These are phyloP conservation scores for Lepetodrilus schrolli DNA, from an alignment of 2,888 invertebrate genomes.

Conservation along the genomic window DNA sequence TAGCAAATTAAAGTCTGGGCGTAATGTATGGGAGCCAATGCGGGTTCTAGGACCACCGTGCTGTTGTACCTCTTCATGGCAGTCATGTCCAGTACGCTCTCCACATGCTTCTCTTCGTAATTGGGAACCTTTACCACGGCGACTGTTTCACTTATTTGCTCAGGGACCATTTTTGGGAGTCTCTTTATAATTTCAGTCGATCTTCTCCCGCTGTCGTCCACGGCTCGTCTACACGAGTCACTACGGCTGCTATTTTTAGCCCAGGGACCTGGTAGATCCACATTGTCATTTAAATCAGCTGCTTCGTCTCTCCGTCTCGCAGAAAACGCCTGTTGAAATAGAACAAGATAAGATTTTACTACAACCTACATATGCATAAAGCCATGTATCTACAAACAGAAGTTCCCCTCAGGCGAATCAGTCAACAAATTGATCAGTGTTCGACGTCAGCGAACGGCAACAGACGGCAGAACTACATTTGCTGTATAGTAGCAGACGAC, in stretches of 20 bases:
- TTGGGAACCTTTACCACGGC: slow-evolving; percentile 55
- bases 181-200: not conserved
- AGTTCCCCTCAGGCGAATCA: too few relatives aligned
- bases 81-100: slow-evolving; percentile 52
- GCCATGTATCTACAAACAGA: too few relatives aligned
- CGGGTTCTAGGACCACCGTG: slow-evolving; percentile 55
- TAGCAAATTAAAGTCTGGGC: slow-evolving; percentile 58
- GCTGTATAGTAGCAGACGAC: too few relatives aligned
- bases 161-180: slow-evolving; percentile 43
- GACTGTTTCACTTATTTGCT: slow-evolving; percentile 58
- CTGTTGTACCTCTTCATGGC: slow-evolving; percentile 60
- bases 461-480: too few relatives aligned
- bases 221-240: slow-evolving; percentile 21
- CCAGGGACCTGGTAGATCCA: not conserved
- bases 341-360: not conserved
- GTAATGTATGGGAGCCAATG: slow-evolving; percentile 56
- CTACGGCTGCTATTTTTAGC: slow-evolving; percentile 29
- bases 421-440: too few relatives aligned
- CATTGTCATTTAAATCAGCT: slow-evolving; percentile 28
- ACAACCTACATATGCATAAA: too few relatives aligned
- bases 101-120: slow-evolving; percentile 53
- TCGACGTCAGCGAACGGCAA: too few relatives aligned
- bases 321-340: slow-evolving; percentile 4
- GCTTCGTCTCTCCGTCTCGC: not conserved
- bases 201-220: not conserved